phyloP scores from a whole-genome alignment of 2,113 vertebrate species.

The Fregata magnificens region DNA sequence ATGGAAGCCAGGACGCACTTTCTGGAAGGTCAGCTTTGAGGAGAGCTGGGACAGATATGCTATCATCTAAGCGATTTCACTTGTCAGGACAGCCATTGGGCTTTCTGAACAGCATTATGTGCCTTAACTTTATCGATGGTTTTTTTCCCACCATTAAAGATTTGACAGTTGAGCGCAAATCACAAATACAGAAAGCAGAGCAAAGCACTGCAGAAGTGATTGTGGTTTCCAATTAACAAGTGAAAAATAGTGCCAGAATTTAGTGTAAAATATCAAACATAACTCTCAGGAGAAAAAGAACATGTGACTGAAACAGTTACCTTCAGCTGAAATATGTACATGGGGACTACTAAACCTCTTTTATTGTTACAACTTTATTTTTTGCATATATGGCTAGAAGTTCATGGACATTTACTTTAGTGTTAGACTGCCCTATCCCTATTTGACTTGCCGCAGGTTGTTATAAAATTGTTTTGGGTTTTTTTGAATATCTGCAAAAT shows the following conservation, averaged over 20 bases:
- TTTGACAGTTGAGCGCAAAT: background rate
- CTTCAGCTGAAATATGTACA: background rate
- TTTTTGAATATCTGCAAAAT: background rate
- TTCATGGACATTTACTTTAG: constrained; percentile 40
- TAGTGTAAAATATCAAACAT: constrained; percentile 10
- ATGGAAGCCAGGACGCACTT: background rate
- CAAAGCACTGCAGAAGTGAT: background rate
- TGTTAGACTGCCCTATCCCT: background rate
- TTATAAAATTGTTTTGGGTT: constrained; percentile 1
- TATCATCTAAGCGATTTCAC: background rate
- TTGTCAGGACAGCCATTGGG: background rate
- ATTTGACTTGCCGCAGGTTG: background rate
- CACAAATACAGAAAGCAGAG: background rate
- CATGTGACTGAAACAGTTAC: constrained; percentile 4
- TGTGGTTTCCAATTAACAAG: constrained; percentile 16
- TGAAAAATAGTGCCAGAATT: background rate
- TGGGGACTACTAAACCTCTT: constrained; percentile 27
- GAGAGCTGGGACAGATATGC: background rate
- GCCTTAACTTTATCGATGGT: background rate
- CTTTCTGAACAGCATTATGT: background rate
- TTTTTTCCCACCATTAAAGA: background rate
- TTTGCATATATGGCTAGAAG: constrained; percentile 42
- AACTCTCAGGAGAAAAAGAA: constrained; percentile 19
- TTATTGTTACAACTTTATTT: constrained; percentile 24
- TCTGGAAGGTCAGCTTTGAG: background rate